Conservation (phyloP, 2,888 invertebrate species). For the Melinaea marsaeus region DNA sequence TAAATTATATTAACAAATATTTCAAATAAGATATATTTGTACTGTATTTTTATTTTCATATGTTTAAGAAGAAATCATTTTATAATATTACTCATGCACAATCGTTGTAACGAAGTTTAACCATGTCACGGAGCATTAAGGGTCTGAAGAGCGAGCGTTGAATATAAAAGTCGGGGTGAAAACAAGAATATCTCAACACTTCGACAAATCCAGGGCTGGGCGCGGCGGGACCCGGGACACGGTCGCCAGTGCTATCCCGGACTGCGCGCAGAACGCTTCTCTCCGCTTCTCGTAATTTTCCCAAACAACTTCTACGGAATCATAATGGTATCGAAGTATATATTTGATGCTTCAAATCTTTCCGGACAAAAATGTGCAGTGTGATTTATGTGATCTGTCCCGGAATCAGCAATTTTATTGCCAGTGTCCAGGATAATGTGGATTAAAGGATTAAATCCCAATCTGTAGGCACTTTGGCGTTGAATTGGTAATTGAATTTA, state of each 20-base stretch:
- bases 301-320: constrained; percentile 39
- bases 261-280: constrained; percentile 39
- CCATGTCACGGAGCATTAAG: constrained; percentile 31
- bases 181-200: constrained; percentile 38
- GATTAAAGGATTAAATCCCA: constrained; percentile 18
- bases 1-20: too few species aligned
- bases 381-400: constrained; percentile 18
- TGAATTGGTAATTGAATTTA: constrained; percentile 17
- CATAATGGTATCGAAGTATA: constrained; percentile 50
- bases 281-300: constrained; percentile 23
- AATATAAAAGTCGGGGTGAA: constrained; percentile 45
- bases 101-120: constrained; percentile 13
- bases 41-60: too few species aligned
- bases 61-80: too few species aligned
- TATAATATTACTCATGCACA: too few species aligned
- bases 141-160: constrained; percentile 33
- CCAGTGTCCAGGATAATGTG: constrained; percentile 14
- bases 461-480: constrained; percentile 21
- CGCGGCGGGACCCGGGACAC: constrained; percentile 37
- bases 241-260: constrained; percentile 50
- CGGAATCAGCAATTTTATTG: constrained; percentile 9
- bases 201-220: constrained; percentile 35
- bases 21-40: too few species aligned
- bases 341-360: constrained; percentile 42
- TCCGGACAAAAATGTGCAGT: constrained; percentile 54